phyloP scores from a whole-genome alignment of 2,888 invertebrate species.

The Tenthredo mesomela region DNA sequence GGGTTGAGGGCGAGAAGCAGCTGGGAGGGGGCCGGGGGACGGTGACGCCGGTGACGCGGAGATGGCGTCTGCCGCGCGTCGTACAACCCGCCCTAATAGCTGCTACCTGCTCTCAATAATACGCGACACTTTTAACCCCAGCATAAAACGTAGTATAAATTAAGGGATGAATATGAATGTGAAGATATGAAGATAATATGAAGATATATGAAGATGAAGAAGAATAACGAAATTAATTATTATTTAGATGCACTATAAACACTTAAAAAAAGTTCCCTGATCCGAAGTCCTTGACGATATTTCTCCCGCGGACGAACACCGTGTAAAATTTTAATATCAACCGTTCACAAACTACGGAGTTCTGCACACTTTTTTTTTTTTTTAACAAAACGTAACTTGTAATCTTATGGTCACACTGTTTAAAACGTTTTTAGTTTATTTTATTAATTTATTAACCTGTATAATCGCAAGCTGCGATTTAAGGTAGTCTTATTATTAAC shows the following conservation, averaged over 20 bases:
- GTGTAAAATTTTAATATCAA: not conserved
- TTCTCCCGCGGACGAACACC: not conserved
- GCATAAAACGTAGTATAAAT: slow-evolving; percentile 27
- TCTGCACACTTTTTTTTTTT: not conserved
- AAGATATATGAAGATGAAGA: not conserved
- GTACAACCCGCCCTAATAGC: slow-evolving; percentile 58
- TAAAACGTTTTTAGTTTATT: not conserved
- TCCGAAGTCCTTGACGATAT: not conserved
- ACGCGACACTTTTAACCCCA: slow-evolving; percentile 25
- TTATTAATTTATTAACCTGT: not conserved
- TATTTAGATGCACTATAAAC: not conserved
- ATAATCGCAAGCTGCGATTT: not conserved
- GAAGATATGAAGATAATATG: not conserved
- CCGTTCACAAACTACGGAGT: not conserved
- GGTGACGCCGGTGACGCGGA: slow-evolving; percentile 77
- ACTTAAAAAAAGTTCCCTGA: not conserved
- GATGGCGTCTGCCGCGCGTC: slow-evolving; percentile 76
- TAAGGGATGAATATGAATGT: not conserved
- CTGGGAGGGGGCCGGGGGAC: slow-evolving; percentile 78
- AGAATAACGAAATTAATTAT: not conserved
- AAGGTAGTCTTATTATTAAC: not conserved
- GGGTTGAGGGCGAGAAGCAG: slow-evolving; percentile 73
- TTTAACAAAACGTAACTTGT: not conserved
- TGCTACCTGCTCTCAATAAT: slow-evolving; percentile 56
- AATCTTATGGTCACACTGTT: not conserved